These are phyloP conservation scores for Pica pica DNA, from an alignment of 2,113 vertebrate species.

Conservation along the genomic window DNA sequence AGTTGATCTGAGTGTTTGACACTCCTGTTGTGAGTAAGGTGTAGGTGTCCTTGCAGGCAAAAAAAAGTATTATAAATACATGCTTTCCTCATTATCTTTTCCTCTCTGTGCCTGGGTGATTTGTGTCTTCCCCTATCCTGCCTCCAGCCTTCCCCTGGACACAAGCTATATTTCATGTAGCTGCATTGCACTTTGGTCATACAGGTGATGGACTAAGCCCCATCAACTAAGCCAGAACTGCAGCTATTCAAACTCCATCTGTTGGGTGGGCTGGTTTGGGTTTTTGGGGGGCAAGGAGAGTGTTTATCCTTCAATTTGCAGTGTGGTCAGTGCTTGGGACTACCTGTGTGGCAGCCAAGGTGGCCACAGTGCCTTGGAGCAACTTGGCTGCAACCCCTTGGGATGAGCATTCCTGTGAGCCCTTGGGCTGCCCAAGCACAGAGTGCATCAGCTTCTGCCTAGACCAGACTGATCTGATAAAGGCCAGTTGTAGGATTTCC, in stretches of 20 bases:
- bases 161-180: not conserved
- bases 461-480: not conserved
- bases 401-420: not conserved
- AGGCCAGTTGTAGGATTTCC: not conserved
- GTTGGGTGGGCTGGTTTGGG: not conserved
- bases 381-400: not conserved
- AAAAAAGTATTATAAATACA: not conserved
- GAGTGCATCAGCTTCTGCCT: not conserved
- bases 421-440: not conserved
- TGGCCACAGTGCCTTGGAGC: not conserved
- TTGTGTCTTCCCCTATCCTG: not conserved
- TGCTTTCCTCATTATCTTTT: not conserved
- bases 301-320: not conserved
- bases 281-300: rapidly evolving
- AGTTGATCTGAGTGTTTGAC: not conserved
- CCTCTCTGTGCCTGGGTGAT: not conserved
- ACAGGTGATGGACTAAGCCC: not conserved
- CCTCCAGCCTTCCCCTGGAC: not conserved
- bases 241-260: not conserved
- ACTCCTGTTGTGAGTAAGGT: not conserved
- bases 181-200: not conserved
- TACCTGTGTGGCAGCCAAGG: not conserved
- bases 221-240: not conserved
- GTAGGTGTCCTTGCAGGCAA: not conserved
- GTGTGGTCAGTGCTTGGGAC: not conserved